Percentiles rank a stretch among this genome's conserved stretches.
phyloP scores from a whole-genome alignment of 2,888 invertebrate species.

The Erebia aethiops region DNA sequence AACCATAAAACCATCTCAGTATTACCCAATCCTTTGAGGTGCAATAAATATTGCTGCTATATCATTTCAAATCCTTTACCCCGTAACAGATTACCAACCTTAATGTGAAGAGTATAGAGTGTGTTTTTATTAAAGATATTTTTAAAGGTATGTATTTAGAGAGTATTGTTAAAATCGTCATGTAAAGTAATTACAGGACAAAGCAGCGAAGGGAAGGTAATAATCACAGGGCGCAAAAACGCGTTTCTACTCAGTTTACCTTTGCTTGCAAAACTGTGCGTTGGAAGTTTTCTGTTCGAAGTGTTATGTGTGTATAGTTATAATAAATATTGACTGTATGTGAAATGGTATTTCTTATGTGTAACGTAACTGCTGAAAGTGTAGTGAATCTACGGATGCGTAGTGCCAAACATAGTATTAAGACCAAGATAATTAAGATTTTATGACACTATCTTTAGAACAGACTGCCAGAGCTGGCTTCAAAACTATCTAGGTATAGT shows the following conservation, averaged over 20 bases:
- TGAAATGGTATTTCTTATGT: not conserved
- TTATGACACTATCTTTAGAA: too few species aligned
- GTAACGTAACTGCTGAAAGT: not conserved
- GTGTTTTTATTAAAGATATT: constrained; percentile 28
- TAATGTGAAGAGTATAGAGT: constrained; percentile 41
- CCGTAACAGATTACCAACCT: constrained; percentile 43
- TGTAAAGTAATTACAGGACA: constrained; percentile 71
- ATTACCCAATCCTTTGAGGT: constrained; percentile 78
- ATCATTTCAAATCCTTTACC: constrained; percentile 35
- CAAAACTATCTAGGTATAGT: too few species aligned
- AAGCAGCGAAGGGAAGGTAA: constrained; percentile 63
- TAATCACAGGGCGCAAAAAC: constrained; percentile 66
- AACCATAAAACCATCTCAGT: constrained; percentile 76
- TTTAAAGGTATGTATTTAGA: constrained; percentile 36
- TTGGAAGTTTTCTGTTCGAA: constrained; percentile 39
- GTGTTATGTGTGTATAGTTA: constrained; percentile 18
- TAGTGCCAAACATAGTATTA: too few species aligned
- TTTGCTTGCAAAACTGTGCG: constrained; percentile 54
- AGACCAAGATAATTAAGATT: too few species aligned
- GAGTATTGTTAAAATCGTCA: constrained; percentile 61
- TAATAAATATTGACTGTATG: constrained; percentile 5
- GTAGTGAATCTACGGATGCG: not conserved
- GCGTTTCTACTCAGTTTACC: constrained; percentile 57
- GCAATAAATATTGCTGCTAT: constrained; percentile 72
- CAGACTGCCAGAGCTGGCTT: too few species aligned